These are phyloP conservation scores for Amphimallon solstitiale DNA, from an alignment of 2,888 invertebrate genomes.

Conservation along the genomic window DNA sequence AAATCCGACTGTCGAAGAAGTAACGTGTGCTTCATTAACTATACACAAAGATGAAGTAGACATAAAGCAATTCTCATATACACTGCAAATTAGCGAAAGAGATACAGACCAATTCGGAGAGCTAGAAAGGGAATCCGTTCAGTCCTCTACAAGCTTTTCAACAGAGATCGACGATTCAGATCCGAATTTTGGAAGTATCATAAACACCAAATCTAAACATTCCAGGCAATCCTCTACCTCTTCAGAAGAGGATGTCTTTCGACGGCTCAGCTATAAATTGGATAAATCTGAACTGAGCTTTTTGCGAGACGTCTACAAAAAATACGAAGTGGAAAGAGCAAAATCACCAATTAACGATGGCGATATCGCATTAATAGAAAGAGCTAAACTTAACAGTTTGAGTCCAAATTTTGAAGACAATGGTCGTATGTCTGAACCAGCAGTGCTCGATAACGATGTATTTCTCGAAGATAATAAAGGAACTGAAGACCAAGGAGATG, in stretches of 20 bases:
- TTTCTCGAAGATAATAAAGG: too few relatives aligned
- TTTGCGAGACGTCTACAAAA: conserved; percentile 21
- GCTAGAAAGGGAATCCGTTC: conserved; percentile 1
- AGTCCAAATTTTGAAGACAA: conserved; percentile 21
- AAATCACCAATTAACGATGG: conserved; percentile 54
- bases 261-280: conserved; percentile 26
- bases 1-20: background rate
- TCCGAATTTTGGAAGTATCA: conserved; percentile 32
- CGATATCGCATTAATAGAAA: conserved; percentile 51
- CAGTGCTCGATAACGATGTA: too few relatives aligned
- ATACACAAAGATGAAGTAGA: background rate
- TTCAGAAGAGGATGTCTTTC: conserved; percentile 33
- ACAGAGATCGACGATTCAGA: conserved; percentile 29
- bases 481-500: background rate
- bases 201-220: conserved; percentile 9
- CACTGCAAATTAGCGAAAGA: background rate
- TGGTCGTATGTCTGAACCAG: too few relatives aligned
- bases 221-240: conserved; percentile 21
- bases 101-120: background rate
- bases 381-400: conserved; percentile 46
- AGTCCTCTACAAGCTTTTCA: conserved; percentile 19
- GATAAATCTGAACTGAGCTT: conserved; percentile 25
- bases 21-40: conserved; percentile 5
- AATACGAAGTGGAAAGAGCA: conserved; percentile 39
- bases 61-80: background rate